Evolutionary conservation across 23 tunicate genomes (phyloP).

Genomic region (Phallusia fumigata): DNA sequence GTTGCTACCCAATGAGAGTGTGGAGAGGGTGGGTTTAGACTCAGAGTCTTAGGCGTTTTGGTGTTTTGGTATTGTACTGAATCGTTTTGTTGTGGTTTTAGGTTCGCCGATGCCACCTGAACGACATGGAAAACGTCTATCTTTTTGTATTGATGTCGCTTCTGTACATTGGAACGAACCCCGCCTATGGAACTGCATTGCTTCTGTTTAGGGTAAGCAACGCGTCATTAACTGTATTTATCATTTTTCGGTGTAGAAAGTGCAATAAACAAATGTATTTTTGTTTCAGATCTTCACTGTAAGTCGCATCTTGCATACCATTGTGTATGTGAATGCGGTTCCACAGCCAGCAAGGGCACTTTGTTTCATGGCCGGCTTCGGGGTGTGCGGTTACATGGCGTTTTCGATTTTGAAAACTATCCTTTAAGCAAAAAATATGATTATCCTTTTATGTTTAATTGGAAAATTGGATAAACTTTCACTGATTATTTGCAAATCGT

Average conservation of each 20-base stretch:
- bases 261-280: background rate
- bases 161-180: slow-evolving; percentile 53
- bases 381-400: too few species aligned
- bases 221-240: too few species aligned
- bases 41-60: too few species aligned
- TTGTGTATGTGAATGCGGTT: slow-evolving; percentile 21
- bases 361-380: too few species aligned
- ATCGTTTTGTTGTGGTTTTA: background rate
- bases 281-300: background rate
- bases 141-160: slow-evolving; percentile 62
- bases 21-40: slow-evolving; percentile 51
- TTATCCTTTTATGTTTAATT: too few species aligned
- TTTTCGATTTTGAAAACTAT: background rate
- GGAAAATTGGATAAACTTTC: too few species aligned
- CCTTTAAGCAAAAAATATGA: background rate
- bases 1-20: slow-evolving; percentile 22
- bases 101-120: slow-evolving; percentile 74
- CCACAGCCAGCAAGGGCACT: slow-evolving; percentile 26
- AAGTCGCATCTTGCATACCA: too few species aligned
- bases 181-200: slow-evolving; percentile 49
- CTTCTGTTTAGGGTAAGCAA: slow-evolving; percentile 73
- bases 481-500: too few species aligned
- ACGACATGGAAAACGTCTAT: slow-evolving; percentile 83
- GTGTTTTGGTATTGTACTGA: too few species aligned
- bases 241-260: background rate